Evolutionary conservation across 2,888 invertebrate species (phyloP), one percentile per base, ranked within the genome.

Genomic region (Apodemia zela): DNA sequence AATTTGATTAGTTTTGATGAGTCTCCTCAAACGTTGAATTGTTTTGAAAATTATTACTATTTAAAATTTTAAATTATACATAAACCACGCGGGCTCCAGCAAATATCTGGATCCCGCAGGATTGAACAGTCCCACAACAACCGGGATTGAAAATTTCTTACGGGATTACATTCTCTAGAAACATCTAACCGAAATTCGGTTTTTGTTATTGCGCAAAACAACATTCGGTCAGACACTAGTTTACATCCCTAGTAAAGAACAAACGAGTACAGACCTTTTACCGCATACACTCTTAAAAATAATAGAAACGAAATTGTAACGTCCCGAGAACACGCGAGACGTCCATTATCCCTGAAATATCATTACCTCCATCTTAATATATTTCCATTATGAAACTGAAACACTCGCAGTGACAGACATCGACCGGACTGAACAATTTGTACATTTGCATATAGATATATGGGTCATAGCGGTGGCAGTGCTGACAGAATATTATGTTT

Each of bases 271-370:
- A 25, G 54, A 13, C 25, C 25, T 54, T 25, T 54, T 25, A 54
- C 54, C 54, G 15, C 13, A 54, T 54, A 21, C 13, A 21, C 21
- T 25, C 15, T 21, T 25, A 54, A 54, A 54, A 54, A 21, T 54
- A 54, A 54, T 54, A 54, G 54, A 54, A 54, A 54, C 25, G 54
- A 21, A 54, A 51, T 13, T 25, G 5, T 54, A 54, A 54, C 21
- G 21, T 54, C 13, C 13, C 5, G 25, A 21, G 13, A 54, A 15
- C 54, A 54, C 54, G 54, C 54, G 15, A 54, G 18, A 21, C 51
- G 5, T 13, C 51, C 21, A 21, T 54, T 54, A 25, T 17, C 51
- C 25, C 51, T 54, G 25, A 54, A 54, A 54, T 54, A 54, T 54
- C 25, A 54, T 54, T 54, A 54, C 21, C 49, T 13, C 18, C 51